phyloP scores from a whole-genome alignment of 2,888 invertebrate genomes.

The Conistra vaccinii region DNA sequence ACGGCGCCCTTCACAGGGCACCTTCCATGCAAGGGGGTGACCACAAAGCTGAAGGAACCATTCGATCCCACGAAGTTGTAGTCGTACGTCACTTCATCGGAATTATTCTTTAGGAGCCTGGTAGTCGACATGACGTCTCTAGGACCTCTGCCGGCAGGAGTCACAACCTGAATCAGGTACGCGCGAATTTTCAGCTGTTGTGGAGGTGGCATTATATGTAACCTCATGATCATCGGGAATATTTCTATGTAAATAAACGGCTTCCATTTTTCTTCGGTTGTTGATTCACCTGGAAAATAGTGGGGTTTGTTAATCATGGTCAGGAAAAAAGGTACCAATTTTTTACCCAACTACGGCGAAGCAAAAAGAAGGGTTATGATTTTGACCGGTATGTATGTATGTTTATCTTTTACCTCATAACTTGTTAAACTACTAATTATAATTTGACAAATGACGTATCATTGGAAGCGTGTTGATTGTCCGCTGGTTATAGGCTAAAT shows the following conservation, averaged over 20 bases:
- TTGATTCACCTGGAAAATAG: conserved; percentile 76
- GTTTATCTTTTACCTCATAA: too few species aligned
- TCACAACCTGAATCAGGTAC: conserved; percentile 78
- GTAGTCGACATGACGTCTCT: conserved; percentile 69
- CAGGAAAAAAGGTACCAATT: background rate
- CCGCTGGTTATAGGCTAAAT: too few species aligned
- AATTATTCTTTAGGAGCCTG: conserved; percentile 71
- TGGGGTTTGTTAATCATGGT: background rate
- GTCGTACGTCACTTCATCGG: conserved; percentile 80
- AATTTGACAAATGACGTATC: too few species aligned
- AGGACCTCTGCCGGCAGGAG: conserved; percentile 70
- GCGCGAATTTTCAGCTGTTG: conserved; percentile 75
- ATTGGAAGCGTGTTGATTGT: too few species aligned
- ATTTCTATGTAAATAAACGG: conserved; percentile 87
- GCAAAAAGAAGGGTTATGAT: too few species aligned
- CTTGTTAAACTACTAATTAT: too few species aligned
- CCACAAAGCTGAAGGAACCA: conserved; percentile 82
- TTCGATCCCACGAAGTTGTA: conserved; percentile 78
- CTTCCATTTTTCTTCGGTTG: conserved; percentile 81
- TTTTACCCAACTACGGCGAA: background rate
- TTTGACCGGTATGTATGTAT: too few species aligned
- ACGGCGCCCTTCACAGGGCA: conserved; percentile 63
- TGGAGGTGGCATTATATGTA: conserved; percentile 84
- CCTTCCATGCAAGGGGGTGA: conserved; percentile 79
- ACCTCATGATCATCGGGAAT: conserved; percentile 76